Evolutionary conservation across 2,888 invertebrate species (phyloP).

Genomic region (Ormia ochracea): DNA sequence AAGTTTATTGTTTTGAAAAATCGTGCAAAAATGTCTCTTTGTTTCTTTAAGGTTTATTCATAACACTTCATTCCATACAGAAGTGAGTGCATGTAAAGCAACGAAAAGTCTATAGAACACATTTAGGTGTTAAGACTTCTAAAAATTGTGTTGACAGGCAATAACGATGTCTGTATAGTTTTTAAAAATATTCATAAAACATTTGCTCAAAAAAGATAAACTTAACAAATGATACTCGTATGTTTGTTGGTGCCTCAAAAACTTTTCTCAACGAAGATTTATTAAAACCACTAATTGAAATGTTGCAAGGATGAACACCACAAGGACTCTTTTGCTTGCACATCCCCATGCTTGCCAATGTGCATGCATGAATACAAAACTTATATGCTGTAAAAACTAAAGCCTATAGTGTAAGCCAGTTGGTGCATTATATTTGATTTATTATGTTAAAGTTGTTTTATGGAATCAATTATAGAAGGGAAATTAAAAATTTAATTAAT

Average conservation of each 20-base stretch:
- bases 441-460: slow-evolving; percentile 15
- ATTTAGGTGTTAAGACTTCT: neutral
- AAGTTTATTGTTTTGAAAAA: slow-evolving; percentile 18
- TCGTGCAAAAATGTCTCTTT: slow-evolving; percentile 30
- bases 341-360: neutral
- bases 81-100: neutral
- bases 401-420: neutral
- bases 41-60: neutral
- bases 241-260: neutral
- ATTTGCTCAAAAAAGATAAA: neutral
- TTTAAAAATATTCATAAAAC: slow-evolving; percentile 32
- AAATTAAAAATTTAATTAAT: slow-evolving; percentile 52
- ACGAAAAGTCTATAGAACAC: neutral
- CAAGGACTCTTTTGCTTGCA: slow-evolving; percentile 7
- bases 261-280: slow-evolving; percentile 41
- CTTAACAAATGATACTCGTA: neutral
- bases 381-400: neutral
- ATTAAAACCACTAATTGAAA: slow-evolving; percentile 62
- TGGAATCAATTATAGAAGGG: slow-evolving; percentile 53
- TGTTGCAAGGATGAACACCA: slow-evolving; percentile 36
- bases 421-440: slow-evolving; percentile 3
- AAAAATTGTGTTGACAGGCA: slow-evolving; percentile 2
- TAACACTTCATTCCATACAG: neutral
- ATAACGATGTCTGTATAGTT: slow-evolving; percentile 40
- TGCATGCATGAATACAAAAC: neutral